Base-by-base conservation (phyloP, 2,888 invertebrate species). In the Plagodis pulveraria region DNA sequence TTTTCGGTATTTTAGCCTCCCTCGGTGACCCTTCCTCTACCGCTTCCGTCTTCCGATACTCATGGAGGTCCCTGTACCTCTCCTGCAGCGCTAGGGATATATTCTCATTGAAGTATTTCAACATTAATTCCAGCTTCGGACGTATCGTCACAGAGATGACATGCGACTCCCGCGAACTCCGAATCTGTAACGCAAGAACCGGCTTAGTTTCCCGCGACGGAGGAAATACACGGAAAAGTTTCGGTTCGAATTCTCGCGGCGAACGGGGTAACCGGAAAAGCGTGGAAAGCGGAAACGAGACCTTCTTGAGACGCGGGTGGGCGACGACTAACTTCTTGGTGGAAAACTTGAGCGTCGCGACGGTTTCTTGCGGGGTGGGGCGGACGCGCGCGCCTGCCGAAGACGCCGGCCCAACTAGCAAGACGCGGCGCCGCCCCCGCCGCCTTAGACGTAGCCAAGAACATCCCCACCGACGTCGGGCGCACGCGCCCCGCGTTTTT, bases 251-350 rank as follows among this genome's bases (percentile, higher is more conserved):
- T 59, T 59, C 52, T 50, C 65, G 65, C 62, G 69, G 57, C 58
- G 54, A 34, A 35, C 53, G 53, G 45, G 38, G 45, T 7, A 58
- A 60, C 62, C 63, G 64, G 69, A 65, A 69, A 67, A 65, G 76
- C 75, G 81, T 67, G 86, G 77, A 82, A 84, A 82, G 86, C 86
- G 90, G 89, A 87, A 89, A 84, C 84, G 83, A 83, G 91, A 92
- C 92, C 91, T 88, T 78, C 87, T 92, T 87, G 92, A 89, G 91
- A 91, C 89, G 91, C 91, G 91, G 89, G 89, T 90, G 90, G 91
- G 84, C 90, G 90, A 85, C 91, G 92, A 93, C 93, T 93, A 93
- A 93, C 91, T 93, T 93, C 93, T 93, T 92, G 92, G 89, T 90
- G 94, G 86, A 93, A 93, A 93, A 93, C 87, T 91, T 89, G 86